These are phyloP conservation scores for Perizoma affinitatum DNA, from an alignment of 2,888 invertebrate genomes.

Conservation along the genomic window DNA sequence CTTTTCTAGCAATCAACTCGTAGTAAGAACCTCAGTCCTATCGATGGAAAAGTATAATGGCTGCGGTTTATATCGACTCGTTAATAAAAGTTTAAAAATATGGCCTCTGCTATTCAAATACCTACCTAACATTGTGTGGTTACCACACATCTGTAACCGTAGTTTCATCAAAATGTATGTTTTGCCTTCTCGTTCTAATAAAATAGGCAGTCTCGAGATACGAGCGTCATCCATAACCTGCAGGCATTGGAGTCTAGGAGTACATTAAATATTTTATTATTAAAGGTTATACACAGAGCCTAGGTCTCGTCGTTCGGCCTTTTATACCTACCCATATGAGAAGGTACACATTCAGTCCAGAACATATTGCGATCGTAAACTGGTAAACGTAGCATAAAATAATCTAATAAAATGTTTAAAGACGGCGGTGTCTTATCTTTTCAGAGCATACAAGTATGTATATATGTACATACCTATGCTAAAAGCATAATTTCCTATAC, in stretches of 20 bases:
- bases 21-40: no score
- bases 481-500: constrained; percentile 1
- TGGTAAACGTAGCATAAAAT: constrained; percentile 47
- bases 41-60: no score
- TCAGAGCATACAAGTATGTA: not conserved
- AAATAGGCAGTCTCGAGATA: constrained; percentile 30
- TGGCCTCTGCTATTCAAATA: no score
- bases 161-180: constrained; percentile 24
- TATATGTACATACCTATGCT: no score
- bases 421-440: constrained; percentile 38
- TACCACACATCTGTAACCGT: not conserved
- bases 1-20: no score
- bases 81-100: no score
- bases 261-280: constrained; percentile 39
- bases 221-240: constrained; percentile 33
- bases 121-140: no score
- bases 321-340: constrained; percentile 13
- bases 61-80: no score
- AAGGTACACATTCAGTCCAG: constrained; percentile 12
- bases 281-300: constrained; percentile 31
- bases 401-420: constrained; percentile 50
- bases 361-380: constrained; percentile 45
- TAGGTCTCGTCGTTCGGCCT: constrained; percentile 27
- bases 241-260: constrained; percentile 24
- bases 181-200: constrained; percentile 30